phyloP scores from a whole-genome alignment of 2,888 invertebrate genomes.

The Ashinkailepas kermadecensis region DNA sequence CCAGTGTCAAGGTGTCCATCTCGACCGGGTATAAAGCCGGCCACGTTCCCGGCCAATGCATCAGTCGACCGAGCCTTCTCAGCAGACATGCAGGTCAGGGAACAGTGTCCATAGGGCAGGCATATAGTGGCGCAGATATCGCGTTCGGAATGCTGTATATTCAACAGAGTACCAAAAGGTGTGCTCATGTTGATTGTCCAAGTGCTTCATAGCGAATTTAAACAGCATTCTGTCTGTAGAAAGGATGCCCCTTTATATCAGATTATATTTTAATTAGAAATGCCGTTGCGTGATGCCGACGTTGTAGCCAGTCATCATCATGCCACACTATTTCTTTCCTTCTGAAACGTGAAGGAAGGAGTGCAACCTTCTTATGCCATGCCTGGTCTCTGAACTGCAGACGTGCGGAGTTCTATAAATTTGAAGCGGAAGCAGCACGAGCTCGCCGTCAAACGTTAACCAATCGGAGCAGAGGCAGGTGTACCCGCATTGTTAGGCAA shows the following conservation, averaged over 20 bases:
- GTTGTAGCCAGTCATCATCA: too few species aligned
- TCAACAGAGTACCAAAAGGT: too few species aligned
- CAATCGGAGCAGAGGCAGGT: too few species aligned
- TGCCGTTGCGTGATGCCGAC: not conserved
- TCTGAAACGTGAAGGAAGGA: too few species aligned
- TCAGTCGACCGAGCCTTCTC: not conserved
- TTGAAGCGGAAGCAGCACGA: not conserved
- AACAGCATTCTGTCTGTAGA: not conserved
- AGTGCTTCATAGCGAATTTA: too few species aligned
- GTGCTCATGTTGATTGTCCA: not conserved
- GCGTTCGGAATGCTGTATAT: not conserved
- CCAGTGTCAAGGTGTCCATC: not conserved
- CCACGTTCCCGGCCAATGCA: not conserved
- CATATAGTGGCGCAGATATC: not conserved
- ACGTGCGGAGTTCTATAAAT: not conserved
- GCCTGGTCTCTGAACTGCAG: not conserved
- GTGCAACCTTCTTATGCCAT: too few species aligned
- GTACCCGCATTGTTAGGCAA: not conserved
- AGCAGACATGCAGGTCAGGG: not conserved
- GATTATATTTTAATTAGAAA: not conserved
- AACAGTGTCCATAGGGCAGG: not conserved
- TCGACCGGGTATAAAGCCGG: not conserved
- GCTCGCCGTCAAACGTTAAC: too few species aligned
- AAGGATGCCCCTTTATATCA: not conserved
- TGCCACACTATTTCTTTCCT: too few species aligned